phyloP scores from a whole-genome alignment of 2,888 invertebrate genomes.

The Hirtodrosophila alboralis region DNA sequence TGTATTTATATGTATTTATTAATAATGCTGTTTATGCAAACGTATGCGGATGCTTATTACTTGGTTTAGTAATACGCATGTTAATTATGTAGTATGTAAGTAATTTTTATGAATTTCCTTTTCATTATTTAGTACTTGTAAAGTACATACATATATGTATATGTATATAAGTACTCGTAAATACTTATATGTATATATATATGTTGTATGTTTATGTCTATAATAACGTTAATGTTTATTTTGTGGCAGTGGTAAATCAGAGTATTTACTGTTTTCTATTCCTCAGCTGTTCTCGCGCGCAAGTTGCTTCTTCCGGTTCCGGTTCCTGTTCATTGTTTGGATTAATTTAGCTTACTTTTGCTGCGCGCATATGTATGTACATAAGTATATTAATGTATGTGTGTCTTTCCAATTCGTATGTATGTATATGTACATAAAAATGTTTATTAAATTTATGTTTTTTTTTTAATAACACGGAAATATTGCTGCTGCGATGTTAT shows the following conservation, averaged over 20 bases:
- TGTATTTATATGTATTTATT: conserved; percentile 61
- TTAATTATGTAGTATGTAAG: conserved; percentile 41
- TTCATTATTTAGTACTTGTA: conserved; percentile 47
- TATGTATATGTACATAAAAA: conserved; percentile 53
- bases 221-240: conserved; percentile 52
- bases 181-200: conserved; percentile 34
- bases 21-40: conserved; percentile 52
- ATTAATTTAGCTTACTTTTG: conserved; percentile 27
- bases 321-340: conserved; percentile 13
- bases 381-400: conserved; percentile 9
- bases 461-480: conserved; percentile 28
- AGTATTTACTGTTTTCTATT: conserved; percentile 68
- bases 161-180: conserved; percentile 26
- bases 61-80: conserved; percentile 32
- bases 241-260: conserved; percentile 82
- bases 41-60: conserved; percentile 46
- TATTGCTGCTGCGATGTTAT: conserved; percentile 45
- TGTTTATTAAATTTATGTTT: conserved; percentile 19
- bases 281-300: conserved; percentile 34
- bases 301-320: conserved; percentile 15
- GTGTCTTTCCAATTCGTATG: conserved; percentile 27
- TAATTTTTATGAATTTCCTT: conserved; percentile 44
- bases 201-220: conserved; percentile 49
- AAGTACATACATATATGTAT: conserved; percentile 43
- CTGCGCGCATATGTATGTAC: conserved; percentile 38